Conservation (phyloP, 2,888 invertebrate genomes). For the Leucophora obtusa region DNA sequence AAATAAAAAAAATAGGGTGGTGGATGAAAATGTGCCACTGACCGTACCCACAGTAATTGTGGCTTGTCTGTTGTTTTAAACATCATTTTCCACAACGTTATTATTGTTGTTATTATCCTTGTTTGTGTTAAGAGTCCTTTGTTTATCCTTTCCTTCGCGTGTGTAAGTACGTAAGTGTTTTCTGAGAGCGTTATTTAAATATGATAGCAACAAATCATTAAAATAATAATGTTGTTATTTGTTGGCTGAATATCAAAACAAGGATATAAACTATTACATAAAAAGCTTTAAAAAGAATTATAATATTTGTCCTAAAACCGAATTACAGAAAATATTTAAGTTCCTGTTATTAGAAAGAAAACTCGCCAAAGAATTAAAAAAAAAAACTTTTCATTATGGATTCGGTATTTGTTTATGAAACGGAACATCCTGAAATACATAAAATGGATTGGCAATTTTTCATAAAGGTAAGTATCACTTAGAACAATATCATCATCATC, state of each 20-base stretch:
- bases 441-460: conserved; percentile 77
- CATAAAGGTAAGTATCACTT: conserved; percentile 74
- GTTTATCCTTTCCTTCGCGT: conserved; percentile 43
- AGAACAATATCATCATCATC: neutral
- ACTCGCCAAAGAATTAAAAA: neutral
- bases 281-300: neutral
- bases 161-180: too few relatives aligned
- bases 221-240: conserved; percentile 20
- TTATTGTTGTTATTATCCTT: conserved; percentile 24
- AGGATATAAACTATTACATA: conserved; percentile 12
- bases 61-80: conserved; percentile 57
- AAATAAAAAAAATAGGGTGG: conserved; percentile 61
- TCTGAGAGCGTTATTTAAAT: neutral
- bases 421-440: conserved; percentile 61
- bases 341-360: conserved; percentile 39
- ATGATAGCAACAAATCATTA: neutral
- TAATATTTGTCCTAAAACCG: conserved; percentile 5
- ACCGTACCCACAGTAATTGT: conserved; percentile 67
- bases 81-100: neutral
- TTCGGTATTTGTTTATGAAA: conserved; percentile 70
- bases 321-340: conserved; percentile 8
- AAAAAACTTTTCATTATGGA: conserved; percentile 62
- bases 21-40: conserved; percentile 67
- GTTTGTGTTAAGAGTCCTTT: conserved; percentile 38
- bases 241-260: conserved; percentile 18